Evolutionary conservation across 2,797 vertebrate species (phyloP), one percentile per base, ranked within the genome.

Genomic region (Aphelocoma californica): DNA sequence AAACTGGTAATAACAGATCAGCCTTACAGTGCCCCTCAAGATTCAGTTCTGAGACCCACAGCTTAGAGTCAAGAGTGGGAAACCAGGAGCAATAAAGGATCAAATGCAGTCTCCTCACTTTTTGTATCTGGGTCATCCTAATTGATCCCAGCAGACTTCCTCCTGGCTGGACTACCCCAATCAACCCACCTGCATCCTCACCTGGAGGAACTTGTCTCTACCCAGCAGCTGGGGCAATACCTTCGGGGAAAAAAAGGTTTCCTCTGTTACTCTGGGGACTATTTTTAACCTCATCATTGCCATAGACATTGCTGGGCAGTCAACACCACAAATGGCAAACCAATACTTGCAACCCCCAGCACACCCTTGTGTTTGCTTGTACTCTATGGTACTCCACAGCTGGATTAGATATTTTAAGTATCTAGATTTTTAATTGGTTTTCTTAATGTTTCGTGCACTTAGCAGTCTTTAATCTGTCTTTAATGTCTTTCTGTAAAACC

Each of bases 71-170:
- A 89, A 58, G 89, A 90, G 48, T 67, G 40, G 61, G 71, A 92
- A 95, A 58, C 82, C 42, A 60, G 64, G 34, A 89, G 65, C 38
- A 95, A 38, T 32, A 83, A 84, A 69, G 90, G 77, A 95, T n/a
- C 64, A 66, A 48, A 88, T 78, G n/a, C 26, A 87, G 78, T 82
- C 47, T 86, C 79, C 87, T 95, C 88, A 12, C 78, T 93, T 87
- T 90, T 93, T 72, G 74, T 96, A 96, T 93, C 95, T 95, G 93
- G 90, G 93, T 96, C 83, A 40, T 72, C 87, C 90, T 97, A 98
- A 98, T 97, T 98, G 98, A 97, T 98, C 97, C 97, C 97, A 96
- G 84, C 74, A 97, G 97, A 95, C 36, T 98, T 96, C 48, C 60
- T 93, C 81, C 71, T 95, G 96, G 82, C 93, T 92, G 96, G 96